Conservation (phyloP, 2,113 vertebrate genomes). For the Notechis scutatus region DNA sequence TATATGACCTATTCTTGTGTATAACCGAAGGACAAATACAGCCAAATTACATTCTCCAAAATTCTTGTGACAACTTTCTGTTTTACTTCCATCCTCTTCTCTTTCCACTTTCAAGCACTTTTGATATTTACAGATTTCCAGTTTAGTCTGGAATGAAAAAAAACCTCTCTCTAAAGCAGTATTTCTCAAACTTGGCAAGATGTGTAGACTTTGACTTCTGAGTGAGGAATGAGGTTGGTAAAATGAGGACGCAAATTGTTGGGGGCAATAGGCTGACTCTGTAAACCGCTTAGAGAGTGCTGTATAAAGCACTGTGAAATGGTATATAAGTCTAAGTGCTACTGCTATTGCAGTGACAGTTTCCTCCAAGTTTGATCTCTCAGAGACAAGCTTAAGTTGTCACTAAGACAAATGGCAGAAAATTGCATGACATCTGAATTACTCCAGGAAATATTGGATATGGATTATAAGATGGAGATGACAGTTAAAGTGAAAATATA, state of each 20-base stretch:
- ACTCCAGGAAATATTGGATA: background rate
- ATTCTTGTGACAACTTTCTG: background rate
- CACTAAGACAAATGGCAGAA: background rate
- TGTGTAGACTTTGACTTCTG: background rate
- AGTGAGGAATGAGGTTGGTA: background rate
- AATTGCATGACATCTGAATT: background rate
- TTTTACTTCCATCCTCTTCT: background rate
- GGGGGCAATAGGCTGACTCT: background rate
- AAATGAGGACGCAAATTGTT: background rate
- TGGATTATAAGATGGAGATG: background rate
- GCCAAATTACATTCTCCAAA: background rate
- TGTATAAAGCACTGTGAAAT: background rate
- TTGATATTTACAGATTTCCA: conserved; percentile 41
- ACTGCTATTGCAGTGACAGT: background rate
- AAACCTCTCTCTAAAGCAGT: background rate
- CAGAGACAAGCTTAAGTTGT: background rate
- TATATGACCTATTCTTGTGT: background rate
- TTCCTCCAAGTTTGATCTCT: background rate
- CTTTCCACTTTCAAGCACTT: background rate
- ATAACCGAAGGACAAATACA: background rate
- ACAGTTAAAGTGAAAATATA: background rate
- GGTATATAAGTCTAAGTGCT: background rate
- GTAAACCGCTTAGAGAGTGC: background rate
- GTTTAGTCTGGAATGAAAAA: background rate
- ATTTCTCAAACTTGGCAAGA: background rate